Percentiles rank a stretch among this genome's conserved stretches.
phyloP scores from a whole-genome alignment of 2,797 vertebrate genomes.

The Pangasius djambal region DNA sequence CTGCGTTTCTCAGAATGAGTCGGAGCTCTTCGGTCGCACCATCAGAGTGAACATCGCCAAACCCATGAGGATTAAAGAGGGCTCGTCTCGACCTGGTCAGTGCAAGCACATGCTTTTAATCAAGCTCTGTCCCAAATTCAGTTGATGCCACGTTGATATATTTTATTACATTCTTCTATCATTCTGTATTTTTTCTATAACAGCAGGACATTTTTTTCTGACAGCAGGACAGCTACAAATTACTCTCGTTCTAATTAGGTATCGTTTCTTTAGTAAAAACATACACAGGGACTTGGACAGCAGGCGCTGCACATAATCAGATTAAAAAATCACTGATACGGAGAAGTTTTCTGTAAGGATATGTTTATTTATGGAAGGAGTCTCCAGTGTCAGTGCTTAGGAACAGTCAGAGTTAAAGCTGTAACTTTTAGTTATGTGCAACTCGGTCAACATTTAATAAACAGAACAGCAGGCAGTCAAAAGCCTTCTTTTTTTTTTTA shows the following conservation, averaged over 20 bases:
- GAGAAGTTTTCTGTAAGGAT: background rate
- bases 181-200: background rate
- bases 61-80: constrained; percentile 97
- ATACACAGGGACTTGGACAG: background rate
- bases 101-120: background rate
- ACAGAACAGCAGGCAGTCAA: background rate
- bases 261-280: background rate
- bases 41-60: constrained; percentile 96
- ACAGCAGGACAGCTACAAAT: background rate
- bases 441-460: background rate
- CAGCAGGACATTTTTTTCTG: background rate
- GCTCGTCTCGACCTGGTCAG: constrained; percentile 93
- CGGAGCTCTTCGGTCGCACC: constrained; percentile 95
- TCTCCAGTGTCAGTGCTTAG: background rate
- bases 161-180: background rate
- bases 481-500: too few relatives aligned
- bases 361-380: background rate
- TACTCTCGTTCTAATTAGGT: background rate
- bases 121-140: background rate
- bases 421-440: background rate
- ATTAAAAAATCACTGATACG: background rate
- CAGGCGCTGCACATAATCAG: background rate
- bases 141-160: background rate
- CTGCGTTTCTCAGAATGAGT: constrained; percentile 80
- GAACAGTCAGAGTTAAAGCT: too few relatives aligned